Conservation (phyloP, 2,113 vertebrate genomes). For the Anguilla japonica region DNA sequence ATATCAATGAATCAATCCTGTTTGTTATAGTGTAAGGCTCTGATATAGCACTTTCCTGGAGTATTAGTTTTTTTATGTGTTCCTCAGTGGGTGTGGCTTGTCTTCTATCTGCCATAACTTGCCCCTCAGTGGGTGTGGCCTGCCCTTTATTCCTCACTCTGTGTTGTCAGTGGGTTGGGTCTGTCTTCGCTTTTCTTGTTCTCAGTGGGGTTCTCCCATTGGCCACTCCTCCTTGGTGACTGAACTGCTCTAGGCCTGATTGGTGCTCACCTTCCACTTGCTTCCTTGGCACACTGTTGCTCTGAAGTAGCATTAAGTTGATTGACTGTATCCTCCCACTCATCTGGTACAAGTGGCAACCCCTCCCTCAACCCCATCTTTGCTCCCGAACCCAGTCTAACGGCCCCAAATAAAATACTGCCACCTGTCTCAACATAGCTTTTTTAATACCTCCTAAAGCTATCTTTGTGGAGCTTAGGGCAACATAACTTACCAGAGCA, state of each 20-base stretch:
- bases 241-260: neutral
- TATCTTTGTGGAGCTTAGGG: conserved; percentile 26
- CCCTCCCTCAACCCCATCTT: neutral
- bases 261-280: neutral
- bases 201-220: neutral
- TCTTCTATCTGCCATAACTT: neutral
- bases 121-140: neutral
- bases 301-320: neutral
- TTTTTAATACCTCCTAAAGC: conserved; percentile 32
- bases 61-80: too few relatives aligned
- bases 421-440: conserved; percentile 12
- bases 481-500: conserved; percentile 22
- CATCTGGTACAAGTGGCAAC: conserved; percentile 8
- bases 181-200: neutral
- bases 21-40: neutral
- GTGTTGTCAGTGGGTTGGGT: neutral
- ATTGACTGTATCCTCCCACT: neutral
- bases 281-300: conserved; percentile 4
- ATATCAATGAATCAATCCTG: neutral
- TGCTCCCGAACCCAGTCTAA: neutral
- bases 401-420: conserved; percentile 13
- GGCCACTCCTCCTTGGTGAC: neutral
- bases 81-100: neutral
- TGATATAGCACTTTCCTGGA: too few relatives aligned
- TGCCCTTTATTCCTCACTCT: neutral